Percentiles rank a stretch among this genome's conserved stretches.
Conservation (phyloP, 2,113 vertebrate species). For the Athene noctua region DNA sequence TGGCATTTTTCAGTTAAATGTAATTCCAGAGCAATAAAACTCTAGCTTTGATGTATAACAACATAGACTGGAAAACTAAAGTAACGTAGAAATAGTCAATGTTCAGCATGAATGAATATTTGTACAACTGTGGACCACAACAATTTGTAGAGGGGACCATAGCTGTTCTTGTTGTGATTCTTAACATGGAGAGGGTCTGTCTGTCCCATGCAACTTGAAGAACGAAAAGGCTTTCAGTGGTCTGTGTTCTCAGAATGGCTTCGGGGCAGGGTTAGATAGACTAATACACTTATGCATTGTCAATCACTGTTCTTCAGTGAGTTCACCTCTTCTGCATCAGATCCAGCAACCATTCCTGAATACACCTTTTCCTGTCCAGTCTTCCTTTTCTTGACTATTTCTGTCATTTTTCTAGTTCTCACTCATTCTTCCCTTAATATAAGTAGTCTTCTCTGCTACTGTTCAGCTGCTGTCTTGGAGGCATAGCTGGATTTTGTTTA, state of each 20-base stretch:
- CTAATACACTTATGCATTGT: background rate
- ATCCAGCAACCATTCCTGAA: background rate
- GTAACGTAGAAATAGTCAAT: background rate
- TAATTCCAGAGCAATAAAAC: background rate
- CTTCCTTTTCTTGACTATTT: background rate
- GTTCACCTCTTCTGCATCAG: background rate
- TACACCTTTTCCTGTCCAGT: background rate
- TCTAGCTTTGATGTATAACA: background rate
- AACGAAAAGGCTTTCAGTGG: background rate
- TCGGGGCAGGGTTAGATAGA: background rate
- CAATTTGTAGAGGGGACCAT: background rate
- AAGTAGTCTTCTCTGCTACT: background rate
- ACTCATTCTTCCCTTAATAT: background rate
- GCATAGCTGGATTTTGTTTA: background rate
- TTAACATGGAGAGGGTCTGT: background rate
- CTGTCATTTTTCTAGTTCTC: background rate
- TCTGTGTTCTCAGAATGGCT: background rate
- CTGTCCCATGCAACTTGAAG: background rate
- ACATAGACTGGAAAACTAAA: background rate
- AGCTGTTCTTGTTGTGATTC: background rate
- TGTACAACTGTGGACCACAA: background rate
- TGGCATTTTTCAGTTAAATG: background rate
- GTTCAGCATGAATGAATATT: background rate
- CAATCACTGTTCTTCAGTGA: background rate
- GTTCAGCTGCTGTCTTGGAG: constrained; percentile 1